Evolutionary conservation across 2,113 vertebrate genomes (phyloP), one percentile per base, ranked within the genome.

Genomic region (Odobenus rosmarus): DNA sequence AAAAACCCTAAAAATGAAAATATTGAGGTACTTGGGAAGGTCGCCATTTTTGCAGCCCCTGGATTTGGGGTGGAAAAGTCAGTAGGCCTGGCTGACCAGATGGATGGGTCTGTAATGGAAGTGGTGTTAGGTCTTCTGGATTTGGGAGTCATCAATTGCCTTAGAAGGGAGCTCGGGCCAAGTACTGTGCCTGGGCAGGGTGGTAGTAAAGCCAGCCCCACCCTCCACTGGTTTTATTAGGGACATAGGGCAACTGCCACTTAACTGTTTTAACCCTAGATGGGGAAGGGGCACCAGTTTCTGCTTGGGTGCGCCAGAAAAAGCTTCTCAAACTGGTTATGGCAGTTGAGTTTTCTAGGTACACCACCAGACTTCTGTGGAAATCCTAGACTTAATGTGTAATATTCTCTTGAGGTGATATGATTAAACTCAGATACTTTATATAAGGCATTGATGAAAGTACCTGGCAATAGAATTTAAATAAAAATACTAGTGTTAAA

Each of bases 391-490:
- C n/a, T 64, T 39, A 39, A 77, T 31, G 8, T 80, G 4, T n/a
- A 46, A n/a, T 21, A 77, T 19, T 62, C 4, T 7, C 46, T 72
- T 55, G 23, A 82, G 51, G 39, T 80, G 11, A 31, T 86, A 3
- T 39, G 46, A 36, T 87, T 88, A 79, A 95, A 88, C 61, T 46
- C 71, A 93, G 46, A 77, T 49, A 57, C 21, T 86, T 76, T 83
- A 39, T 55, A 4, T 36, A 88, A 69, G 79, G 62, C 7, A 15
- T 55, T 83, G 55, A 59, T 61, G 10, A 62, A 36, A 87, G 31
- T 74, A 46, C 16, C 39, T 67, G 69, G 36, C 42, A 62, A 33
- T 57, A 64, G 9, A 67, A 26, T 12, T 39, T 89, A 77, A 69
- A 42, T 86, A 71, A 88, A 53, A 85, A 42, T 87, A 49, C 49